Evolutionary conservation across 2,888 invertebrate genomes (phyloP), one percentile per base, ranked within the genome.

Genomic region (Conus canariensis): DNA sequence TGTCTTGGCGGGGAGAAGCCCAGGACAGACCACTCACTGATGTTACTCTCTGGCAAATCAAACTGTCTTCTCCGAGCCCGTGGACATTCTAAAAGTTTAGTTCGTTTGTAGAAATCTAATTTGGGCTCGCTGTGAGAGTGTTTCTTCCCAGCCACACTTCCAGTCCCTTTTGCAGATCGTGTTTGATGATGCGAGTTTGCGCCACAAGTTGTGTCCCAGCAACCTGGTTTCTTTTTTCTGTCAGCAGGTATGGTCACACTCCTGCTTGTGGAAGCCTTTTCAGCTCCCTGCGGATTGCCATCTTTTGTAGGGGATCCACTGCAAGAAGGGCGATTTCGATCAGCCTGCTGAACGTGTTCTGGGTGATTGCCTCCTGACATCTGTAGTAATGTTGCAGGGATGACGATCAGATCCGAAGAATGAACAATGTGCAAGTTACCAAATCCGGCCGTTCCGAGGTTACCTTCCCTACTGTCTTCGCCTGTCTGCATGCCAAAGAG

Each of bases 281-380:
- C 56, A 7, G 56, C 19, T 19, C 30, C 22, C n/a, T 64, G 64
- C 12, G 25, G 64, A 19, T 45, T 67, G 67, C 25, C n/a, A 14
- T 56, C 74, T 10, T 14, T 25, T 22, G 22, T n/a, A 19, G 74
- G 12, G 14, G 74, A 25, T 19, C 58, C 30, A 45, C 74, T 87
- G 74, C 87, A 74, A n/a, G 87, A 56, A 56, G 87, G 87, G 58
- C 70, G 87, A 22, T 87, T 70, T 45, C 59, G 87, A 22, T 87
- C 87, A n/a, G 74, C 87, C 87, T 87, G 87, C 58, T 74, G 70
- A 0, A 87, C 87, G n/a, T 87, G 87, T 45, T 87, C 87, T n/a
- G 87, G 87, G 87, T 87, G 87, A 14, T 87, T 87, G 14, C 87
- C 87, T 70, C 87, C 74, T 7, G 70, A 14, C 87, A 87, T 87